Evolutionary conservation across 2,113 vertebrate genomes (phyloP), one percentile per base, ranked within the genome.

Genomic region (Numenius arquata): DNA sequence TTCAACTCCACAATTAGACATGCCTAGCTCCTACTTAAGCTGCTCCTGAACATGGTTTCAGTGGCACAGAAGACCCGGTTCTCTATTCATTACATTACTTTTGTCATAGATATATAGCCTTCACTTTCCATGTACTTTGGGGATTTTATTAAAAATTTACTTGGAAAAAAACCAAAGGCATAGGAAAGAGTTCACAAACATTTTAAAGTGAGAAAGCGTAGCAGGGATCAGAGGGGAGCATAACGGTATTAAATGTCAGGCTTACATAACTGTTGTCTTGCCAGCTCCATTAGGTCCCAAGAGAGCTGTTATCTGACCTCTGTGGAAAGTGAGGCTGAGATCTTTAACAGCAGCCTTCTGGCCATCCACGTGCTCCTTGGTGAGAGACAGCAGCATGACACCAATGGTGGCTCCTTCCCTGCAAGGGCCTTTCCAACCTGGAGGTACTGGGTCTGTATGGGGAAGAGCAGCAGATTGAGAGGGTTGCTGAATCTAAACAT

Each of bases 211-310:
- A 47, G 19, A 74, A 90, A 71, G 12, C 17, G 58, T 3, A 61
- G 26, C 29, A 67, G 32, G 79, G 19, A 56, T 9, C 45, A 90
- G 67, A 55, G 23, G 12, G 36, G 26, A 53, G 4, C 15, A 6
- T 15, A 58, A 30, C 1, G 36, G 7, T 14, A 21, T 22, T 61
- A 66, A 65, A 74, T 4, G 29, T 32, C 53, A 78, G 41, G 92
- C 98, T 41, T 67, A 98, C 97, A 98, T 97, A 45, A 98, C 68
- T 3, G 98, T 98, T 81, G 98, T 98, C 82, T 98, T 98, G 71
- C 98, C 98, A 27, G 98, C 97, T 11, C 98, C 96, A 1, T 98
- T 98, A 43, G 97, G 91, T 16, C 98, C 98, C 93, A 98, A 67
- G 32, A 98, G 87, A 0, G 96, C 97, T 3, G 97, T 98, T 96